phyloP scores from a whole-genome alignment of 2,113 vertebrate genomes.

The Uria aalge region DNA sequence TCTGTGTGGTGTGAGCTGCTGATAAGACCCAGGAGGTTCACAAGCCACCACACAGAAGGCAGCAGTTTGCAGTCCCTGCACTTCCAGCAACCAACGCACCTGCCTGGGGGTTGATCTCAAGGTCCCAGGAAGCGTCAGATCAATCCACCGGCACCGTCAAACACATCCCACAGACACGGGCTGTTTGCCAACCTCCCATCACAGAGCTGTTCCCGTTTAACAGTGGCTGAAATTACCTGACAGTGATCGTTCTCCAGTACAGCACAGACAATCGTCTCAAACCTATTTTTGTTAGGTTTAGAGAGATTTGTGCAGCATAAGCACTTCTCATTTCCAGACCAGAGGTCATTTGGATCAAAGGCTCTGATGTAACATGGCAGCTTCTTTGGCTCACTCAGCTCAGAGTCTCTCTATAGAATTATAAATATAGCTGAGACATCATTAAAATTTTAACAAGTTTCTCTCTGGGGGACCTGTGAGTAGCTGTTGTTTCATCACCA shows the following conservation, averaged over 20 bases:
- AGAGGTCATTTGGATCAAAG: constrained; percentile 22
- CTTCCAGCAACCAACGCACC: not conserved
- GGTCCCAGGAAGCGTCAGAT: not conserved
- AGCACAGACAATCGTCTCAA: not conserved
- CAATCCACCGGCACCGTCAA: not conserved
- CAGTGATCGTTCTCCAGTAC: not conserved
- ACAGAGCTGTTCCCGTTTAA: not conserved
- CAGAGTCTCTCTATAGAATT: not conserved
- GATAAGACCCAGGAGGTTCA: constrained; percentile 1
- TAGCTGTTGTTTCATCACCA: constrained; percentile 54
- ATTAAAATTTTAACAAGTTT: constrained; percentile 63
- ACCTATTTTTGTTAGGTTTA: not conserved
- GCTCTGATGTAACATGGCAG: not conserved
- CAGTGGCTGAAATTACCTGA: not conserved
- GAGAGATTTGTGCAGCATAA: not conserved
- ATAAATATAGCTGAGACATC: constrained; percentile 1
- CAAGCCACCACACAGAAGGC: not conserved
- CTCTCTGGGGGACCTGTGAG: constrained; percentile 24
- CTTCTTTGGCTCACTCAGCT: not conserved
- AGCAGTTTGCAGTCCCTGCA: not conserved
- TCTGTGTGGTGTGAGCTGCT: not conserved
- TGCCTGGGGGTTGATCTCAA: not conserved
- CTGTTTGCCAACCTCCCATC: not conserved
- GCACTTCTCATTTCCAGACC: not conserved
- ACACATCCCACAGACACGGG: not conserved